A percentile compares a stretch with the other conserved stretches of the same genome.
These are phyloP conservation scores for Chironomus striatipennis DNA, from an alignment of 1,140 invertebrate species.

Conservation along the genomic window DNA sequence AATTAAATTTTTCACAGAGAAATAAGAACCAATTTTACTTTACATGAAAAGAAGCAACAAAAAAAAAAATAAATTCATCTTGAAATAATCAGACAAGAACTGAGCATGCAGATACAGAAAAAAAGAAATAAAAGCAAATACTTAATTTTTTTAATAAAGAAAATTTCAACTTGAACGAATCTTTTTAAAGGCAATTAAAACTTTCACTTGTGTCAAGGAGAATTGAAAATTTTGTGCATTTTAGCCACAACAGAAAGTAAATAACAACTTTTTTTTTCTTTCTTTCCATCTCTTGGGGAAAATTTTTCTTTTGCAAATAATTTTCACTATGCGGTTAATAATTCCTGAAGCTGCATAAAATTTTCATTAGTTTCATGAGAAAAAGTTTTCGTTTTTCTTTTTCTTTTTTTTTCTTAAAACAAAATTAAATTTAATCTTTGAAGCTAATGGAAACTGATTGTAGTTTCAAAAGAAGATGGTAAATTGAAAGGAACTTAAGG, in stretches of 20 bases:
- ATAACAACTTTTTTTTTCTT: too few species aligned
- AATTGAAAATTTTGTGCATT: background rate
- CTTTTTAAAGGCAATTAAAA: background rate
- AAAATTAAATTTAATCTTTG: background rate
- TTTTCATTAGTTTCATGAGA: slow-evolving; percentile 6
- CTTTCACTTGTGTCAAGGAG: background rate
- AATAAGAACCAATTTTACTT: too few species aligned
- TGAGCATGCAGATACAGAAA: too few species aligned
- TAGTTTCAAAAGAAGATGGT: background rate
- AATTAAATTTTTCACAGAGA: too few species aligned
- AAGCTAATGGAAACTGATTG: background rate
- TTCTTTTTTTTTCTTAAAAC: background rate
- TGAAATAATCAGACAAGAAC: too few species aligned
- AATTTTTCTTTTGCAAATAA: background rate
- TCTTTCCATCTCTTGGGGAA: background rate
- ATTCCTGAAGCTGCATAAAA: background rate
- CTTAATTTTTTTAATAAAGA: too few species aligned
- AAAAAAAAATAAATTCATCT: too few species aligned
- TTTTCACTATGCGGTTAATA: slow-evolving; percentile 8
- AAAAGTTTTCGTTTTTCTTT: background rate
- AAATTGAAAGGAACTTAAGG: too few species aligned
- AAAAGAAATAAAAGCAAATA: too few species aligned
- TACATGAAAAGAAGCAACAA: too few species aligned
- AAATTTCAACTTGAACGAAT: too few species aligned
- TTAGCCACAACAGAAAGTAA: too few species aligned